Base-by-base conservation (phyloP, 2,888 invertebrate genomes). In the Nasonia oneida region DNA sequence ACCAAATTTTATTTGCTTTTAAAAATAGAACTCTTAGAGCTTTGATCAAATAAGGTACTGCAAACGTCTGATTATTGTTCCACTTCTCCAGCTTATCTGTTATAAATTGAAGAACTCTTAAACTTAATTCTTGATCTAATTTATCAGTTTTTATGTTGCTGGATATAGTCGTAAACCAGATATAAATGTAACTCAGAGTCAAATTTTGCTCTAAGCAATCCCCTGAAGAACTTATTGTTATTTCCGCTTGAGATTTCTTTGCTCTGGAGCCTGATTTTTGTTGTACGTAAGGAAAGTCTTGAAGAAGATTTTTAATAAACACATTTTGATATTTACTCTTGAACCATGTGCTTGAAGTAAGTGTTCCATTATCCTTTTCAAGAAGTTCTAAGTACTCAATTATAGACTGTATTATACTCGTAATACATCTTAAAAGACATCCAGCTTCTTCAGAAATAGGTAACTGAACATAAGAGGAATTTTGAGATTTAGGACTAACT, bases 391-490 rank as follows among this genome's bases (percentile, higher is more conserved):
- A 92, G 18, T 94, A 92, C 14, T 94, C 94, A 94, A 95, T 95
- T n/a, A 97, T 92, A 77, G 95, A 93, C 81, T 94, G 94, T 78
- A 96, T 94, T 2, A 96, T 96, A 88, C 95, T 94, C 73, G 96
- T 93, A 47, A 95, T 94, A 87, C 95, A 95, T 90, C 95, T 95
- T 12, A 97, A 93, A 53, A 97, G 94, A 57, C 94, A 92, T 2
- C 95, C 95, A 33, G 96, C 95, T 93, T 97, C 97, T 87, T 94
- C 94, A 87, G 93, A 94, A 29, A 97, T 93, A 57, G 95, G 92
- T 87, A 94, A 94, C 90, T 94, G 94, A 82, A 94, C 93, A 87
- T 93, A 93, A 87, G 92, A 92, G n/a, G 92, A 92, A 29, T 86
- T 87, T 47, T 92, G 89, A 47, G 93, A 93, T 47, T 91, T 92